Percentiles rank a stretch among this genome's conserved stretches.
Conservation (phyloP, 2,888 invertebrate genomes). For the Lobophora halterata region DNA sequence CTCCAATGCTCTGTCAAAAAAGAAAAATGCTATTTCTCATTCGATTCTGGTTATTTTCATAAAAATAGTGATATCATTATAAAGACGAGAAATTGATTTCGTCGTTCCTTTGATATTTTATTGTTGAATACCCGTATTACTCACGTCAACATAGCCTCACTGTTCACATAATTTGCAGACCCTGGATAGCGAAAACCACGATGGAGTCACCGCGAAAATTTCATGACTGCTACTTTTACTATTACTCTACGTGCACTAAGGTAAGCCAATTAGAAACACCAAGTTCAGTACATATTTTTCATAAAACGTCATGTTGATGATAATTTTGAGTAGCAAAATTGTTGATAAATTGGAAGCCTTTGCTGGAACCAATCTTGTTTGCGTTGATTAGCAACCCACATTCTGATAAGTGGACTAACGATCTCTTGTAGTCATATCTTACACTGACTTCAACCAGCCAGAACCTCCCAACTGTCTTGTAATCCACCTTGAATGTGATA, state of each 20-base stretch:
- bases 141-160: slow-evolving; percentile 28
- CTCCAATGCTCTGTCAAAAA: slow-evolving; percentile 66
- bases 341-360: slow-evolving; percentile 3
- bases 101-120: background rate
- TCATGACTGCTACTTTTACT: slow-evolving; percentile 94
- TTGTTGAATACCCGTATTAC: slow-evolving; percentile 24
- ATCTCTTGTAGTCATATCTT: too few species aligned
- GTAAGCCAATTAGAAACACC: slow-evolving; percentile 67
- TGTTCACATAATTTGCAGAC: slow-evolving; percentile 55
- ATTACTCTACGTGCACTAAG: slow-evolving; percentile 92
- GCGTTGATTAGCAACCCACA: slow-evolving; percentile 12
- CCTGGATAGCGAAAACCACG: slow-evolving; percentile 61
- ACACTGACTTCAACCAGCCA: too few species aligned
- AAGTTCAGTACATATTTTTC: slow-evolving; percentile 6
- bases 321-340: background rate
- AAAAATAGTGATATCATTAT: slow-evolving; percentile 6
- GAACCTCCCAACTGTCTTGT: too few species aligned
- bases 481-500: too few species aligned
- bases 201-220: slow-evolving; percentile 88
- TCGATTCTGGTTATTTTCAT: slow-evolving; percentile 39
- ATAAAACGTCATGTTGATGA: background rate
- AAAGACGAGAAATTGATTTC: slow-evolving; percentile 7
- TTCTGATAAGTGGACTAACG: background rate
- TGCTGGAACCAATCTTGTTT: slow-evolving; percentile 15
- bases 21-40: slow-evolving; percentile 58